Percentiles rank a stretch among this genome's conserved stretches.
phyloP scores from a whole-genome alignment of 92 coral and sea anemone genomes.

The Pocillopora meandrina region DNA sequence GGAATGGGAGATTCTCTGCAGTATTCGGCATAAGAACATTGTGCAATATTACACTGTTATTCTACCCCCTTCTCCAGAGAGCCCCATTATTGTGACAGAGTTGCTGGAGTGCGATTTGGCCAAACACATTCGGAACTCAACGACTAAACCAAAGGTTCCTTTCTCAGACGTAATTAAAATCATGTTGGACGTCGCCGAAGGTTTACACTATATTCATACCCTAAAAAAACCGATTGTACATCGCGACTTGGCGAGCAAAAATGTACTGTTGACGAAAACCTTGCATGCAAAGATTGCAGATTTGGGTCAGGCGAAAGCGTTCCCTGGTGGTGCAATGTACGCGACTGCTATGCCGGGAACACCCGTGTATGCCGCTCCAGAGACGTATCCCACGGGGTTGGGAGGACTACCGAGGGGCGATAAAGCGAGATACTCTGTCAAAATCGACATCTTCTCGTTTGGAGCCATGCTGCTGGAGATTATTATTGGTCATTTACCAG shows the following conservation, averaged over 20 bases:
- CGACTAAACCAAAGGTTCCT: constrained; percentile 45
- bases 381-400: constrained; percentile 60
- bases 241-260: constrained; percentile 84
- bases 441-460: constrained; percentile 85
- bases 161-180: constrained; percentile 69
- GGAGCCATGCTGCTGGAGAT: constrained; percentile 79
- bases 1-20: constrained; percentile 75
- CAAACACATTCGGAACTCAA: constrained; percentile 40
- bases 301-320: constrained; percentile 78
- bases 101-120: constrained; percentile 71
- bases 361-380: constrained; percentile 84
- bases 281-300: constrained; percentile 84
- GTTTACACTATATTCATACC: constrained; percentile 65
- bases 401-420: constrained; percentile 27
- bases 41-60: constrained; percentile 82
- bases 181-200: constrained; percentile 83
- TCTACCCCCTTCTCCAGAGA: constrained; percentile 51
- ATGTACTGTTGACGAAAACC: constrained; percentile 59
- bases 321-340: constrained; percentile 80
- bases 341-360: constrained; percentile 83
- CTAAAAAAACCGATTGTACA: constrained; percentile 61
- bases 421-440: constrained; percentile 66
- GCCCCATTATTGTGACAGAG: constrained; percentile 81
- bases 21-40: constrained; percentile 66
- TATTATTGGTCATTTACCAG: constrained; percentile 80